Evolutionary conservation across 1,140 invertebrate species (phyloP), one percentile per base, ranked within the genome.

Genomic region (Drosophila leontia): DNA sequence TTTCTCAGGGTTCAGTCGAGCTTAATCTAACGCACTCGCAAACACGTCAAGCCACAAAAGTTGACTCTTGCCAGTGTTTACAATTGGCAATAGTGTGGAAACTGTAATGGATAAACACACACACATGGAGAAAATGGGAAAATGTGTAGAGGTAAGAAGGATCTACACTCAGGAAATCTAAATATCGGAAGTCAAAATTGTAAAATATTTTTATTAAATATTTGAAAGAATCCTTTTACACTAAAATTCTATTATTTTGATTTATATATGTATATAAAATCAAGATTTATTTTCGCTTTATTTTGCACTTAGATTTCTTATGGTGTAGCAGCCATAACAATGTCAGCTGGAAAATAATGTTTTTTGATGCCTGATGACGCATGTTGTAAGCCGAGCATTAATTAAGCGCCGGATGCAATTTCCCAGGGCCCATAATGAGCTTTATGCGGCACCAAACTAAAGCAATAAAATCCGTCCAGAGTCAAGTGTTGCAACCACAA

Each of bases 21-120:
- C 80, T 79, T 86, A 86, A 86, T 87, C 80, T 86, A 68, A 79
- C 78, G 70, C 76, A 82, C 63, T 80, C 75, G 71, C 70, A 74
- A 63, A 74, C 75, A 65, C 79, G 76, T 72, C 79, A 86, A 88
- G 80, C 84, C 83, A 83, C 80, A 87, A 74, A 86, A 86, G 83
- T 83, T 87, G 63, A 65, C 67, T 68, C 80, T 80, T 79, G 59
- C 47, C 61, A 65, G 44, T 76, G 72, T 78, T 75, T 60, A 44
- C 60, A 64, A 62, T 72, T 60, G 69, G 63, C 45, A 67, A 59
- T 71, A 58, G 55, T 78, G 42, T 37, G 57, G 61, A 39, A 57
- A 75, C 19, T 42, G 51, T 62, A 65, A 69, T 56, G 56, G 34
- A 19, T 56, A 74, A 82, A 71, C 42, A 42, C 23, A 23, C 39